phyloP scores from a whole-genome alignment of 1,140 invertebrate species.

The Drosophila dunni region DNA sequence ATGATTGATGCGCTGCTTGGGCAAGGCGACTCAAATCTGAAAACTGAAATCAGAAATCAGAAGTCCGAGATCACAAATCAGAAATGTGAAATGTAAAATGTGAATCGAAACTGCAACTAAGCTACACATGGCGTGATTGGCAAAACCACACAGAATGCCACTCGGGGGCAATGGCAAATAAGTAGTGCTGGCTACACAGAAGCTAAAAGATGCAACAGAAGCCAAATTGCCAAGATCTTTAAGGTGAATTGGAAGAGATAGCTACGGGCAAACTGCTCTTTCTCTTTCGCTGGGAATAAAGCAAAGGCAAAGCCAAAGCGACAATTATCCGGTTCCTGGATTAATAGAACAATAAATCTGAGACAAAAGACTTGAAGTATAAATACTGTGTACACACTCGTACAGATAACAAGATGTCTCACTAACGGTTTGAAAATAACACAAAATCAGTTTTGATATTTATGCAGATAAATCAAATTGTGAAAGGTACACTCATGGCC shows the following conservation, averaged over 20 bases:
- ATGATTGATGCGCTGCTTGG: slow-evolving; percentile 80
- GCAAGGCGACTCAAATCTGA: slow-evolving; percentile 73
- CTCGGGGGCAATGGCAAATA: slow-evolving; percentile 20
- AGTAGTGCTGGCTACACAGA: slow-evolving; percentile 77
- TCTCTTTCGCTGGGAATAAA: slow-evolving; percentile 33
- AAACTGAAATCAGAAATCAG: slow-evolving; percentile 42
- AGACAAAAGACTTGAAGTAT: slow-evolving; percentile 6
- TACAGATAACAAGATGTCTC: slow-evolving; percentile 41
- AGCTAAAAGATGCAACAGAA: slow-evolving; percentile 68
- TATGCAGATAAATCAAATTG: slow-evolving; percentile 56
- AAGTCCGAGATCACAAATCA: neutral
- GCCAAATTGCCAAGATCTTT: slow-evolving; percentile 79
- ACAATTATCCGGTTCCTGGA: slow-evolving; percentile 59
- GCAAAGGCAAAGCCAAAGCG: slow-evolving; percentile 38
- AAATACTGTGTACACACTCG: neutral
- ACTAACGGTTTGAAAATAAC: slow-evolving; percentile 39
- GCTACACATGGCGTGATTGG: slow-evolving; percentile 77
- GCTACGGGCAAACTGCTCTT: slow-evolving; percentile 40
- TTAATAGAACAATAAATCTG: slow-evolving; percentile 44
- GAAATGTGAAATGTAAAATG: neutral
- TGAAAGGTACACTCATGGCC: no score
- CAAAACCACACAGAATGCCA: slow-evolving; percentile 68
- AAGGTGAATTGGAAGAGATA: slow-evolving; percentile 45
- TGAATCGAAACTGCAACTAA: slow-evolving; percentile 79
- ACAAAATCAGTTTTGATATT: slow-evolving; percentile 26